A percentile compares a stretch with the other conserved stretches of the same genome.
Evolutionary conservation across 2,113 vertebrate genomes (phyloP).

Genomic region (Girardinichthys multiradiatus): DNA sequence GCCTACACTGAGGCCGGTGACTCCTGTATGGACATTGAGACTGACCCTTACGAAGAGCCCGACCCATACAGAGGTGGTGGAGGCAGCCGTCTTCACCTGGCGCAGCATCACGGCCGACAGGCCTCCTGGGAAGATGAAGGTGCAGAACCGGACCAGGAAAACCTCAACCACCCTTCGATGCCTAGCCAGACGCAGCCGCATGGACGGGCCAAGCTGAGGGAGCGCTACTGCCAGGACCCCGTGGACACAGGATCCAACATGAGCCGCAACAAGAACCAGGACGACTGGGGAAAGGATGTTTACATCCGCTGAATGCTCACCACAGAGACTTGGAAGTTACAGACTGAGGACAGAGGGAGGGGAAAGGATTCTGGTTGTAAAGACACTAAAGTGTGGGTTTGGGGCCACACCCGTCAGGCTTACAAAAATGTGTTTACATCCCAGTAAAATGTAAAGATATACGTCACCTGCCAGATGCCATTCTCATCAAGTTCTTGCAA

Average conservation of each 20-base stretch:
- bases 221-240: constrained; percentile 84
- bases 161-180: constrained; percentile 81
- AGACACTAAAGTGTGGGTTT: constrained; percentile 41
- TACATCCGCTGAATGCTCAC: constrained; percentile 86
- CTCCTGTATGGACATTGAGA: constrained; percentile 94
- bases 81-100: constrained; percentile 74
- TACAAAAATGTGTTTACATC: constrained; percentile 79
- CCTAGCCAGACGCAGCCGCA: constrained; percentile 76
- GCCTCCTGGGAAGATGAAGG: constrained; percentile 88
- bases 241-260: constrained; percentile 79
- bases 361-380: neutral
- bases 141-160: constrained; percentile 88
- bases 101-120: constrained; percentile 82
- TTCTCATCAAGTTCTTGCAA: constrained; percentile 62
- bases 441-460: constrained; percentile 73
- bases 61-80: constrained; percentile 77
- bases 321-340: constrained; percentile 32
- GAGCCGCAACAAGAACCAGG: constrained; percentile 84
- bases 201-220: constrained; percentile 86
- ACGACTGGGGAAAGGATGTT: constrained; percentile 91
- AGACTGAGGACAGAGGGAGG: constrained; percentile 21
- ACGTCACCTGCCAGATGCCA: constrained; percentile 69
- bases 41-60: constrained; percentile 90
- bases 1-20: constrained; percentile 92
- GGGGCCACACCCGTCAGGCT: constrained; percentile 65